phyloP scores from a whole-genome alignment of 2,113 vertebrate genomes.

The Paradoxurus hermaphroditus region DNA sequence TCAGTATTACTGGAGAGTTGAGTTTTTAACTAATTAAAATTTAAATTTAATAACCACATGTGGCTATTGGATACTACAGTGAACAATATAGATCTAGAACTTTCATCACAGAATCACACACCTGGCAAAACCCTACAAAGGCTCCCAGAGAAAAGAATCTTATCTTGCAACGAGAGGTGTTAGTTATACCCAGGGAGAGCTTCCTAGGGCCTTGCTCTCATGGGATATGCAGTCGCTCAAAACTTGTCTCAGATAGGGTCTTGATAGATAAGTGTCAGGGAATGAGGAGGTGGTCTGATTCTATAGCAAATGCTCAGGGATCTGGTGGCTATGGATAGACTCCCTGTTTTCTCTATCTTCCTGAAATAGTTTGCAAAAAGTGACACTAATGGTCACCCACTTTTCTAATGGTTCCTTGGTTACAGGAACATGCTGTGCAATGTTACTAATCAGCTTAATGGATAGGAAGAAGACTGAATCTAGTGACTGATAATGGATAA shows the following conservation, averaged over 20 bases:
- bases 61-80: not conserved
- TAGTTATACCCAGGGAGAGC: accelerated
- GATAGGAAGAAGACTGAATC: not conserved
- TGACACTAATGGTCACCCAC: not conserved
- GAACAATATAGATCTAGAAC: not conserved
- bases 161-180: not conserved
- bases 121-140: not conserved
- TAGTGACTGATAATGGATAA: not conserved
- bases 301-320: not conserved
- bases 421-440: not conserved
- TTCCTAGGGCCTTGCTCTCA: not conserved
- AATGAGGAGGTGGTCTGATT: not conserved
- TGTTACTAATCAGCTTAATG: not conserved
- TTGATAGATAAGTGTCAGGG: not conserved
- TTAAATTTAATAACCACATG: not conserved
- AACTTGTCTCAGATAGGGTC: not conserved
- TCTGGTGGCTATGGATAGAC: not conserved
- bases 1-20: not conserved
- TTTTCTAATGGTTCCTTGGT: not conserved
- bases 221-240: not conserved
- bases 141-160: not conserved
- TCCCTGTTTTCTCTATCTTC: not conserved
- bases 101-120: not conserved
- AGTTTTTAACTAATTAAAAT: not conserved
- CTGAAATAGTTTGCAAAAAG: not conserved